Base-by-base conservation (phyloP, 2,888 invertebrate genomes). In the Xestoiulus laeticollis region DNA sequence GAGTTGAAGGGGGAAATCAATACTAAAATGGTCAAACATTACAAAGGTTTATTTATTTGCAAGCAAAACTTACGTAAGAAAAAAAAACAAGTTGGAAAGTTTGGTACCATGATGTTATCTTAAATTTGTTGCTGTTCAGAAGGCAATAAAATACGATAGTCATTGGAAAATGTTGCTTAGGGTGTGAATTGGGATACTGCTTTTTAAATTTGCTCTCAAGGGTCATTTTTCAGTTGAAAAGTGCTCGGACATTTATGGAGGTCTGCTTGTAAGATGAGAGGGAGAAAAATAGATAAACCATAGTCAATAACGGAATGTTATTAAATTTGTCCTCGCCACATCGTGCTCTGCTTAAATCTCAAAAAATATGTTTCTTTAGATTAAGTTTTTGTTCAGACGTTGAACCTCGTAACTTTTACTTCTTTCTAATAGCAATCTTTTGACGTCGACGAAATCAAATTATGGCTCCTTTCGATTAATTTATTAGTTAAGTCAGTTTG, bases 1-100 rank as follows among this genome's bases (percentile, higher is more conserved):
- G 33, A 84, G 84, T 32, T 84, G 84, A n/a, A n/a, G 84, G n/a
- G 22, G 38, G n/a, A 84, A 84, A 84, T 84, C 84, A 84, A 84
- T 84, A 84, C 33, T 33, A 26, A 68, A 68, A 68, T 68, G 68
- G 68, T 22, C 26, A 22, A 22, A 26, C 68, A 68, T 68, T 68
- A 68, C 68, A 68, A 68, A 68, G 68, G 68, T 68, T 68, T 68
- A 68, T 68, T 68, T 68, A 68, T 68, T 68, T 68, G 68, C 68
- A 68, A 68, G 22, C 68, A 68, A n/a, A 68, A 68, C 26, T 68
- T 68, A 26, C 22, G 10, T 68, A 53, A 53, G 19, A n/a, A 10
- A n/a, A n/a, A 48, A 48, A 68, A 68, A 68, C 68, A 68, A 68
- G 68, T 68, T 68, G 3, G 3, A 68, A 68, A 68, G 68, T 68